Percentiles rank a stretch among this genome's conserved stretches.
These are phyloP conservation scores for Tyria jacobaeae DNA, from an alignment of 2,888 invertebrate species.

Conservation along the genomic window DNA sequence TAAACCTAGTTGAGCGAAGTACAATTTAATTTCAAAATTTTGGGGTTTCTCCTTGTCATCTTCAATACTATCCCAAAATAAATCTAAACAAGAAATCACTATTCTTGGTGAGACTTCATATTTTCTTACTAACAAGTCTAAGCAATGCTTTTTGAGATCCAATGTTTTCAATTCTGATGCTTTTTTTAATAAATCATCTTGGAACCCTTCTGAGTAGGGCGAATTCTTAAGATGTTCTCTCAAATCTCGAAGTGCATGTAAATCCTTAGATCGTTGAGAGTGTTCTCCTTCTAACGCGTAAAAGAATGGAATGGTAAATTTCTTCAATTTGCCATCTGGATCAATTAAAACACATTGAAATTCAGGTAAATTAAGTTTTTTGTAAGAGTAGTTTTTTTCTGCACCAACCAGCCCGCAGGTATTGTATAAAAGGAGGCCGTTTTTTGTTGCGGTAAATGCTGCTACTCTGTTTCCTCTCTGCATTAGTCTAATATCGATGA, in stretches of 20 bases:
- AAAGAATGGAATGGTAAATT: conserved; percentile 95
- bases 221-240: conserved; percentile 89
- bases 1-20: conserved; percentile 70
- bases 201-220: conserved; percentile 80
- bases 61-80: conserved; percentile 77
- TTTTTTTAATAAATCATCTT: conserved; percentile 84
- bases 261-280: conserved; percentile 94
- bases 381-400: conserved; percentile 83
- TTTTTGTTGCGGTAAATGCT: conserved; percentile 95
- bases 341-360: conserved; percentile 93
- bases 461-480: conserved; percentile 96
- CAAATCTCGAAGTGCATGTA: conserved; percentile 93
- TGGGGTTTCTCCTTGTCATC: conserved; percentile 54
- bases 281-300: conserved; percentile 95
- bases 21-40: conserved; percentile 62
- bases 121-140: conserved; percentile 90
- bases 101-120: conserved; percentile 88
- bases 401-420: conserved; percentile 93
- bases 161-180: conserved; percentile 89
- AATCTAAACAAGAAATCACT: conserved; percentile 80
- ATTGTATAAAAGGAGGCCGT: conserved; percentile 92
- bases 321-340: conserved; percentile 93
- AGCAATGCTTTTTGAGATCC: conserved; percentile 90
- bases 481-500: conserved; percentile 97
- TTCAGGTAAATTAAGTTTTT: conserved; percentile 87